Evolutionary conservation across 2,113 vertebrate species (phyloP).

Genomic region (Heptranchias perlo): DNA sequence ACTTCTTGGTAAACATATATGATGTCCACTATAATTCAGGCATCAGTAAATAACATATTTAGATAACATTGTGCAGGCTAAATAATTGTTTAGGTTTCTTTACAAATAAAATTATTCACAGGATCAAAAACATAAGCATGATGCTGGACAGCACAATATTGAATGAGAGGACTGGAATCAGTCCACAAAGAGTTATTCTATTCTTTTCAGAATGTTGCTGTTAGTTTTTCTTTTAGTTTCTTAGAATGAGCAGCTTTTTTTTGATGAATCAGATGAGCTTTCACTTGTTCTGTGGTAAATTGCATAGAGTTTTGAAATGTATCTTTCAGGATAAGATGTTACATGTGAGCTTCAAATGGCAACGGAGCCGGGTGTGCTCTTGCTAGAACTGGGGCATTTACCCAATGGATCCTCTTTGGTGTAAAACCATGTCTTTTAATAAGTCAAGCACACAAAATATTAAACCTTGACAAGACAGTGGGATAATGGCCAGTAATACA

Average conservation of each 20-base stretch:
- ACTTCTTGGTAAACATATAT: background rate
- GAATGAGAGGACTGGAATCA: background rate
- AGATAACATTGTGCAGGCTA: background rate
- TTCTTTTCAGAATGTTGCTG: background rate
- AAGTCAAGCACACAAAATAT: background rate
- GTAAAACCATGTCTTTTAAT: background rate
- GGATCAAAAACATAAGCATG: background rate
- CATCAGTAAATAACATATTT: background rate
- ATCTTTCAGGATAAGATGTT: background rate
- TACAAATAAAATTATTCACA: background rate
- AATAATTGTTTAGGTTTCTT: background rate
- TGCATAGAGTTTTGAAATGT: background rate
- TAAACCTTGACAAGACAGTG: background rate
- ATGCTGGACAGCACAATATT: too few relatives aligned
- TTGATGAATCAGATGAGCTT: background rate
- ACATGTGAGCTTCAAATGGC: background rate
- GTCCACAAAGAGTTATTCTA: background rate
- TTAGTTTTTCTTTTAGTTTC: background rate
- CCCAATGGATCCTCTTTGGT: background rate
- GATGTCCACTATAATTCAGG: background rate
- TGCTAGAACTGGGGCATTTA: background rate
- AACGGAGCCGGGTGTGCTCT: background rate
- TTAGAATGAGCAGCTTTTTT: background rate
- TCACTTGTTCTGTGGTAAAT: background rate
- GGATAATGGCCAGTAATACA: background rate